These are phyloP conservation scores for Megalonaias nervosa DNA, from an alignment of 1,140 invertebrate genomes.

Conservation along the genomic window DNA sequence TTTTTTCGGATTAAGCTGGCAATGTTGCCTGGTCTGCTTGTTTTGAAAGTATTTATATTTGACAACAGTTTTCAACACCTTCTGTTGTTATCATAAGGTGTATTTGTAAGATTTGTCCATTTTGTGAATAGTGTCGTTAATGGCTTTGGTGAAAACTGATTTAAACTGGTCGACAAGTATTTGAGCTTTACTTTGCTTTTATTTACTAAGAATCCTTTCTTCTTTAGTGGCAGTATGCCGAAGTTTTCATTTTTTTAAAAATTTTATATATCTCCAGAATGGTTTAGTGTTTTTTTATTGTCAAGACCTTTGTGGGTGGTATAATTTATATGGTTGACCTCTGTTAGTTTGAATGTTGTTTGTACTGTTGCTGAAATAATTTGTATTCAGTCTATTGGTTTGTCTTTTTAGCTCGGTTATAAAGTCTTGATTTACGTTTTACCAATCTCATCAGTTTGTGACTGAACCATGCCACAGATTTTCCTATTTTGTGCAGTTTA, in stretches of 20 bases:
- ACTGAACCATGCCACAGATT: neutral
- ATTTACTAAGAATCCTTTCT: neutral
- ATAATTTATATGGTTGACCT: conserved; percentile 6
- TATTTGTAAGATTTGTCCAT: neutral
- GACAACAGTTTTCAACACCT: conserved; percentile 14
- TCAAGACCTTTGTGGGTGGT: neutral
- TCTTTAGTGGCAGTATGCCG: conserved; percentile 1
- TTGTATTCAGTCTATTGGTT: conserved; percentile 24
- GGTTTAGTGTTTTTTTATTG: conserved; percentile 5
- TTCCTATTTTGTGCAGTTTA: neutral
- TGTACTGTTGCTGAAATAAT: neutral
- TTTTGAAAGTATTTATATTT: conserved; percentile 6
- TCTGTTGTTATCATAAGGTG: neutral
- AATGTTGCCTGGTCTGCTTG: conserved; percentile 6
- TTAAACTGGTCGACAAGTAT: too few relatives aligned
- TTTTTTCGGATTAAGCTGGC: conserved; percentile 4
- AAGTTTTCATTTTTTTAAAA: conserved; percentile 19
- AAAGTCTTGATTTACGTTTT: neutral
- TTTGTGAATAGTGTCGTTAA: neutral
- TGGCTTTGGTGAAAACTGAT: conserved; percentile 28
- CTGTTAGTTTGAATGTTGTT: neutral
- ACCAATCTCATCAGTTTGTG: neutral
- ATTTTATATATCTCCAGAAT: conserved; percentile 12
- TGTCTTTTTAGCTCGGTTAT: conserved; percentile 22
- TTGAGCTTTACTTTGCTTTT: conserved; percentile 4